Evolutionary conservation across 2,888 invertebrate genomes (phyloP), one percentile per base, ranked within the genome.

Genomic region (Lasioglossum villosulum): DNA sequence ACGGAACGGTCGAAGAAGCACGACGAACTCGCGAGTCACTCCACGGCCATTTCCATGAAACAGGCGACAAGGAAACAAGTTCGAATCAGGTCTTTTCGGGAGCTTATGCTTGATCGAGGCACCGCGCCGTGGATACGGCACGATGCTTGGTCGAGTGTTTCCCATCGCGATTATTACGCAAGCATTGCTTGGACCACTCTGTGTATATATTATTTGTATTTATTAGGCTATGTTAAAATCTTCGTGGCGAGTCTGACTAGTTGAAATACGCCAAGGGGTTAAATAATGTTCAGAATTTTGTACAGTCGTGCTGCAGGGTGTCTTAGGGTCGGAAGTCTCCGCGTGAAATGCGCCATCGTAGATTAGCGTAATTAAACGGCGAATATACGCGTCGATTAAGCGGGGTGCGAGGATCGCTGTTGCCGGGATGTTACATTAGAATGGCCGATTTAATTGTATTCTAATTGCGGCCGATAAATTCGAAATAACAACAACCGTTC

Each of bases 401-500:
- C 66, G 34, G 63, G 30, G 8, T 6, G 66, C 66, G 30, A 66
- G 66, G 59, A 14, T 27, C n/a, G n/a, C 27, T 59, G 59, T 34
- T 34, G 66, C 66, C 8, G 19, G 34, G 66, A 8, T 30, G 66
- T 66, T 34, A 34, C 66, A 34, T 66, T 34, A 34, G 66, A 66
- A 66, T 19, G 66, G 19, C 1, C 42, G 39, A 71, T 71, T 71
- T 42, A 42, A 71, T 27, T 27, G 71, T 37, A 71, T 37, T 71
- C 42, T 71, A 42, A 71, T 71, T 71, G n/a, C 42, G 10, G 16
- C 71, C 71, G 42, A 27, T 42, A 27, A 71, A 71, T 71, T 71
- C 42, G 27, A n/a, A 71, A 71, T 71, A 71, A 19, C 30, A 59
- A 37, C 77, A 52, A 77, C 52, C 27, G 12, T 27, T 66, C 66